phyloP scores from a whole-genome alignment of 2,113 vertebrate species.

The Rhineura floridana region DNA sequence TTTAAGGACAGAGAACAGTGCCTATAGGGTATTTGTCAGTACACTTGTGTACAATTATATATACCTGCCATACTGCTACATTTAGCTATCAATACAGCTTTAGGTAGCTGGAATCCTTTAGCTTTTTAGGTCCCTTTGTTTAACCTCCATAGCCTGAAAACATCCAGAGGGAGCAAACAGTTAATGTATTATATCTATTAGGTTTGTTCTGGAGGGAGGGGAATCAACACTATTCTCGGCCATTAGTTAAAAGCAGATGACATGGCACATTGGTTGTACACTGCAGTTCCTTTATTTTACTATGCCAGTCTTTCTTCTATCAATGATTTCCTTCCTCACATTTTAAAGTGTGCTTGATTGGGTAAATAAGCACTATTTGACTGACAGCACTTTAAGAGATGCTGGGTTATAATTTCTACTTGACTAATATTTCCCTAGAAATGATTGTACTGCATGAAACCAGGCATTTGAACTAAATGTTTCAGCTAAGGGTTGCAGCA shows the following conservation, averaged over 20 bases:
- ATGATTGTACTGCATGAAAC: conserved; percentile 60
- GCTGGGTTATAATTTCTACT: conserved; percentile 66
- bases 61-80: too few species aligned
- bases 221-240: neutral
- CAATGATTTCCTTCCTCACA: conserved; percentile 53
- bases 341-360: conserved; percentile 70
- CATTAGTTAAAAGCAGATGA: neutral
- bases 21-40: too few species aligned
- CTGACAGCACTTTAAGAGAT: conserved; percentile 61
- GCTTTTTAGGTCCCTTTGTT: too few species aligned
- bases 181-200: neutral
- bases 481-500: conserved; percentile 55
- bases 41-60: too few species aligned
- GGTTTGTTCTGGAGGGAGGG: neutral
- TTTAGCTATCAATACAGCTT: too few species aligned
- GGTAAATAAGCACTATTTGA: conserved; percentile 62
- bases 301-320: neutral
- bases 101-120: too few species aligned
- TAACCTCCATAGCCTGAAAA: neutral
- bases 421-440: conserved; percentile 49
- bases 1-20: too few species aligned
- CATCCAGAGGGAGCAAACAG: neutral
- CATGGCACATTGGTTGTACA: neutral
- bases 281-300: conserved; percentile 23
- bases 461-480: conserved; percentile 53